phyloP scores from a whole-genome alignment of 2,113 vertebrate genomes.

The Triplophysa dalaica region DNA sequence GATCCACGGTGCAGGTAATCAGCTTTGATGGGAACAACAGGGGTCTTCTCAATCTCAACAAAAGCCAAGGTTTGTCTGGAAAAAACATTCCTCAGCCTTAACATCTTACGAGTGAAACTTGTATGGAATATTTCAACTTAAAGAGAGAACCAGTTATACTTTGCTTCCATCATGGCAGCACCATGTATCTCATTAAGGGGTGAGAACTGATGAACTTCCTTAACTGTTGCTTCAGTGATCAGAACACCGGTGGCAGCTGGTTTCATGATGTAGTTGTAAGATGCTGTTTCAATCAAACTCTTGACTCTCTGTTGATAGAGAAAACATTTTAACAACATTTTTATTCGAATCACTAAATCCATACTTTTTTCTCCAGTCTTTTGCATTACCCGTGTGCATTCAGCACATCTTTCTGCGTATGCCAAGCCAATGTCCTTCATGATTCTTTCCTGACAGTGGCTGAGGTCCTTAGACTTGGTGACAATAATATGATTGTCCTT shows the following conservation, averaged over 20 bases:
- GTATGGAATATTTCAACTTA: not conserved
- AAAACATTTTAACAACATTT: not conserved
- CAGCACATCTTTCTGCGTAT: slow-evolving; percentile 68
- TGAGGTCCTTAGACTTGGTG: slow-evolving; percentile 80
- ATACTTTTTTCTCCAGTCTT: not conserved
- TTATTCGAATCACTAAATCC: not conserved
- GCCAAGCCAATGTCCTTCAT: slow-evolving; percentile 71
- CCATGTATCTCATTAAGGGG: slow-evolving; percentile 73
- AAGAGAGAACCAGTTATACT: slow-evolving; percentile 61
- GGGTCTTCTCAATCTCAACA: slow-evolving; percentile 63
- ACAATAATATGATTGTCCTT: slow-evolving; percentile 63
- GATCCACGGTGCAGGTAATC: slow-evolving; percentile 64
- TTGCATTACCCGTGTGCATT: slow-evolving; percentile 70
- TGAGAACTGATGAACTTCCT: slow-evolving; percentile 78
- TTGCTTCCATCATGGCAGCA: slow-evolving; percentile 74
- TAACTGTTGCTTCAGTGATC: slow-evolving; percentile 72
- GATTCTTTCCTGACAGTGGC: slow-evolving; percentile 77
- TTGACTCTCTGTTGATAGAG: slow-evolving; percentile 66
- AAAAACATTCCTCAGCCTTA: not conserved
- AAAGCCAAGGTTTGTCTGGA: slow-evolving; percentile 74
- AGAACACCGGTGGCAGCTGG: slow-evolving; percentile 56
- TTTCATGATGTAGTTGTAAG: slow-evolving; percentile 78
- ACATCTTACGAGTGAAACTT: not conserved
- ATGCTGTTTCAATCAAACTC: slow-evolving; percentile 72
- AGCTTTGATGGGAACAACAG: slow-evolving; percentile 38